Conservation (phyloP, 1,140 invertebrate species). For the Drosophila varians region DNA sequence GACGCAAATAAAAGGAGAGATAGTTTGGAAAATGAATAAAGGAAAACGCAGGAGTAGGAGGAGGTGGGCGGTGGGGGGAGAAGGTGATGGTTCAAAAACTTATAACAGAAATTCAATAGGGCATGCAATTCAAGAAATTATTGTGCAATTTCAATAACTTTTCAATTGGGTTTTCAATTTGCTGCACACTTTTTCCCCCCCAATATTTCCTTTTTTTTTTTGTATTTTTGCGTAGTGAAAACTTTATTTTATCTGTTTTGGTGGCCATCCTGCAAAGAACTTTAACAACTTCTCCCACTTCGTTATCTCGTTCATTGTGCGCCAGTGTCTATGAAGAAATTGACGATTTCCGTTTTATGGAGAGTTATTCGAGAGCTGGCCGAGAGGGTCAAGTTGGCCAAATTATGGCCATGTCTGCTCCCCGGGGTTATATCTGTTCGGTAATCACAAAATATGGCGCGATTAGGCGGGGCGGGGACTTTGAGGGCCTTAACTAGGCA, state of each 20-base stretch:
- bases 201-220: slow-evolving; percentile 25
- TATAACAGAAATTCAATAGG: slow-evolving; percentile 77
- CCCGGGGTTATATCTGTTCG: not conserved
- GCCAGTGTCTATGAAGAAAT: slow-evolving; percentile 30
- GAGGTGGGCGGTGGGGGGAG: no score
- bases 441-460: slow-evolving; percentile 63
- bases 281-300: slow-evolving; percentile 67
- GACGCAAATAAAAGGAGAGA: slow-evolving; percentile 4
- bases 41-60: not conserved
- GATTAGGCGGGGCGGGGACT: slow-evolving; percentile 54
- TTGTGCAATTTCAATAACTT: slow-evolving; percentile 82
- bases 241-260: slow-evolving; percentile 67
- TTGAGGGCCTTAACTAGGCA: slow-evolving; percentile 67
- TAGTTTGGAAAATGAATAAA: slow-evolving; percentile 17
- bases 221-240: slow-evolving; percentile 26
- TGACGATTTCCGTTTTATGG: slow-evolving; percentile 55
- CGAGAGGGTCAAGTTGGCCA: slow-evolving; percentile 28
- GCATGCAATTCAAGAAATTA: slow-evolving; percentile 81
- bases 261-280: slow-evolving; percentile 34
- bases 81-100: slow-evolving; percentile 37
- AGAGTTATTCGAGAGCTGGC: slow-evolving; percentile 22
- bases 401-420: slow-evolving; percentile 35
- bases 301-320: slow-evolving; percentile 30
- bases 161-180: slow-evolving; percentile 81
- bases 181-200: slow-evolving; percentile 66